Evolutionary conservation across 2,888 invertebrate genomes (phyloP), one percentile per base, ranked within the genome.

Genomic region (Tenthredo livida): DNA sequence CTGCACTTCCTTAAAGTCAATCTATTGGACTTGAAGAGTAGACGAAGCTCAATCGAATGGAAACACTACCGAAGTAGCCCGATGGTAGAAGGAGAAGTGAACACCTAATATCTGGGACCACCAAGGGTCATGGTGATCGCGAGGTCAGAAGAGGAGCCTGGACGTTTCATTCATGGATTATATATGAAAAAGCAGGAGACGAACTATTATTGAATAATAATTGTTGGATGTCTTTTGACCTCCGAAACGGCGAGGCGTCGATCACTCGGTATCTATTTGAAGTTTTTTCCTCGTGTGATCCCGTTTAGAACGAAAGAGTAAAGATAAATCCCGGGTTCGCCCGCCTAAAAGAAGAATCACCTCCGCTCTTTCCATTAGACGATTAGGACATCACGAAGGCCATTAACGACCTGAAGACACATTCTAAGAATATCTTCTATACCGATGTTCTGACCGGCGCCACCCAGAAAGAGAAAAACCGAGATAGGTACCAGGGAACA

Each of bases 31-130:
- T 9, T 25, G 1, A 10, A 61, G 61, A 3, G 2, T 29, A 6
- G 6, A 67, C n/a, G 43, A 25, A 21, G n/a, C 43, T n/a, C n/a
- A 40, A 29, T 43, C 37, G 37, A 37, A 70, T 70, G 17, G 70
- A 33, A 70, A n/a, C 17, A 70, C 87, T 87, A 87, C 85, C 87
- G 85, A 84, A 86, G 75, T 86, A 86, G 83, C 84, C 87, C 43
- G 9, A 40, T 37, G 40, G 40, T 72, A 50, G 3, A 54, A 15
- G 7, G 25, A 75, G 17, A n/a, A 12, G 15, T 50, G 33, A 77
- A 33, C 25, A 7, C 3, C 29, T n/a, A n/a, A 12, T 47, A 80
- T 80, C 80, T n/a, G 65, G 61, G 80, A 80, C 65, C 80, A 61
- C 80, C 40, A 29, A 61, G 58, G 21, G 33, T 25, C 58, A 58